phyloP scores from a whole-genome alignment of 2,797 vertebrate genomes.

The Notamacropus eugenii region DNA sequence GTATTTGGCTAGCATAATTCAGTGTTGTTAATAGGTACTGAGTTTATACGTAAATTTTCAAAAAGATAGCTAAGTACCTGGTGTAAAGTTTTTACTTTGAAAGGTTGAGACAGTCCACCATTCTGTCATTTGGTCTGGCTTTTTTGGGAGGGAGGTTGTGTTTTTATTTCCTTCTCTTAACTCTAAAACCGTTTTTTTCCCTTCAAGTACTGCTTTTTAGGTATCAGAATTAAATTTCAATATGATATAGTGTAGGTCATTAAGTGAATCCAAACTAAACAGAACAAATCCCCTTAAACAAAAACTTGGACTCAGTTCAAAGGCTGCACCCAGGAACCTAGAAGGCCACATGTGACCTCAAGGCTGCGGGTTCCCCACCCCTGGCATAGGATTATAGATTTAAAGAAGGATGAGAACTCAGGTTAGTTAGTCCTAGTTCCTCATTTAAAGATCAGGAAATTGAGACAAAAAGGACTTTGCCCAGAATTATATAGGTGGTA shows the following conservation, averaged over 20 bases:
- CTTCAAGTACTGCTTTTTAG: neutral
- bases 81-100: neutral
- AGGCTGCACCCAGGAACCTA: too few species aligned
- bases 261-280: too few species aligned
- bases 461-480: neutral
- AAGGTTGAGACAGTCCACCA: neutral
- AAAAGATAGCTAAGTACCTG: neutral
- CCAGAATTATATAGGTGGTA: neutral
- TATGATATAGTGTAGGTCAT: neutral
- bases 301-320: too few species aligned
- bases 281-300: too few species aligned
- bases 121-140: neutral
- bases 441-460: neutral
- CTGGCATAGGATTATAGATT: neutral
- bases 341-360: too few species aligned
- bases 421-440: neutral
- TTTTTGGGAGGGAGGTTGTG: neutral
- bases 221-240: neutral
- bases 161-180: neutral
- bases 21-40: neutral
- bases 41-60: neutral
- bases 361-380: too few species aligned
- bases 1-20: neutral
- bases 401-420: neutral
- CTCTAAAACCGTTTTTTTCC: neutral